phyloP scores from a whole-genome alignment of 1,140 invertebrate species.

The Pinna nobilis region DNA sequence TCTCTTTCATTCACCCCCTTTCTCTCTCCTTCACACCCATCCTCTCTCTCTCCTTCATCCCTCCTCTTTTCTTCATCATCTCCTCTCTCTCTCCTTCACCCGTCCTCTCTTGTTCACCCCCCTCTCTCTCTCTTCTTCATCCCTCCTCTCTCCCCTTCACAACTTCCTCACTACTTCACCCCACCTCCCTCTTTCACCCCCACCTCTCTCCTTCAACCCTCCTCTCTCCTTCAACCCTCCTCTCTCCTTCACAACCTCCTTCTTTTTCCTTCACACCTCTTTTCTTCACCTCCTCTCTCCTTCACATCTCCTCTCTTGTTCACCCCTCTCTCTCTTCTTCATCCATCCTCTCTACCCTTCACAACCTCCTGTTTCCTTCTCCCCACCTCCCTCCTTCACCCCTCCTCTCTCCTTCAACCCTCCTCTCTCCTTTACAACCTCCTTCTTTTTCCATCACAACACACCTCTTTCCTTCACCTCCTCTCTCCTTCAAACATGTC shows the following conservation, averaged over 20 bases:
- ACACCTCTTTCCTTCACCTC: no score
- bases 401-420: not conserved
- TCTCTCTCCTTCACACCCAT: no score
- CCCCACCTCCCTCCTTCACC: not conserved
- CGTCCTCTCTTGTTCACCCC: no score
- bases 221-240: not conserved
- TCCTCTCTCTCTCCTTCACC: no score
- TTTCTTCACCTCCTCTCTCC: not conserved
- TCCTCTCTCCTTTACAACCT: not conserved
- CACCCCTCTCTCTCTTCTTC: not conserved
- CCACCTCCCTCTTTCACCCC: no score
- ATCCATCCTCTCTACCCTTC: not conserved
- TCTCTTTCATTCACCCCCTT: no score
- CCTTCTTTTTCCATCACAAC: no score
- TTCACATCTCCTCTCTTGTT: not conserved
- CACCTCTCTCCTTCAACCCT: not conserved
- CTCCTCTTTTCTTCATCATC: no score
- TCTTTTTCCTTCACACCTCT: not conserved
- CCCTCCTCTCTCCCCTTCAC: no score
- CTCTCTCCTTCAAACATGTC: not conserved
- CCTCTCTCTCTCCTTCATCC: no score
- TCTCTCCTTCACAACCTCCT: not conserved
- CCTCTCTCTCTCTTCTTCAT: no score
- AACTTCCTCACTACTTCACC: no score
- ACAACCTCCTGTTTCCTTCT: not conserved